These are phyloP conservation scores for Hydrolagus affinis DNA, from an alignment of 2,113 vertebrate genomes.

Conservation along the genomic window DNA sequence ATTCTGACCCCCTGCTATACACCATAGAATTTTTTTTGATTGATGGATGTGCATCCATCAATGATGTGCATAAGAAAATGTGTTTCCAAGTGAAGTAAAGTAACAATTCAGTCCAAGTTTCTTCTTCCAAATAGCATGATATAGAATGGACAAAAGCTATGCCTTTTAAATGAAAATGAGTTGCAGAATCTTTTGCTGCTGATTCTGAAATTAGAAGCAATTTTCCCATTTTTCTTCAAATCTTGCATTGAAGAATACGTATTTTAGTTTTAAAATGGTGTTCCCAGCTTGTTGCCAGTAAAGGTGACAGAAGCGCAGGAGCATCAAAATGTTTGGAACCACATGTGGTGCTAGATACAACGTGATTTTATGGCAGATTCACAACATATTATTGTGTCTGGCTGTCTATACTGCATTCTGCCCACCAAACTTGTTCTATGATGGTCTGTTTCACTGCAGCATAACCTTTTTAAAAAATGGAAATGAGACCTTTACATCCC, in stretches of 20 bases:
- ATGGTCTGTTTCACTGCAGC: too few relatives aligned
- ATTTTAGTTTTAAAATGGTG: neutral
- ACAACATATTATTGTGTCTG: too few relatives aligned
- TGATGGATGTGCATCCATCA: neutral
- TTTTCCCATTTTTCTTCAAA: neutral
- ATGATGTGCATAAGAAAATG: too few relatives aligned
- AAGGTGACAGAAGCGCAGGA: neutral
- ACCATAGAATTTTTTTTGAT: neutral
- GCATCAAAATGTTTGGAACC: too few relatives aligned
- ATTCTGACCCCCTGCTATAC: neutral
- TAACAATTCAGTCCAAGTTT: neutral
- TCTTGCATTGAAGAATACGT: neutral
- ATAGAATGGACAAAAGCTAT: neutral
- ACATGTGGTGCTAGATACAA: too few relatives aligned
- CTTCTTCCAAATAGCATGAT: neutral
- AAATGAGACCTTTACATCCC: neutral
- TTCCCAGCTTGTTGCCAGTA: slow-evolving; percentile 1
- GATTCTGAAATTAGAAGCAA: neutral
- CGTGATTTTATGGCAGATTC: too few relatives aligned
- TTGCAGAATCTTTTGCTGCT: neutral
- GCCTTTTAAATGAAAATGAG: neutral
- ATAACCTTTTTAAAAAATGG: too few relatives aligned
- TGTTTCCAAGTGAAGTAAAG: neutral
- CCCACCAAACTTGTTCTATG: too few relatives aligned
- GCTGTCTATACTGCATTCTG: too few relatives aligned